Evolutionary conservation across 2,113 vertebrate genomes (phyloP), one percentile per base, ranked within the genome.

Genomic region (Cyanocitta stelleri): DNA sequence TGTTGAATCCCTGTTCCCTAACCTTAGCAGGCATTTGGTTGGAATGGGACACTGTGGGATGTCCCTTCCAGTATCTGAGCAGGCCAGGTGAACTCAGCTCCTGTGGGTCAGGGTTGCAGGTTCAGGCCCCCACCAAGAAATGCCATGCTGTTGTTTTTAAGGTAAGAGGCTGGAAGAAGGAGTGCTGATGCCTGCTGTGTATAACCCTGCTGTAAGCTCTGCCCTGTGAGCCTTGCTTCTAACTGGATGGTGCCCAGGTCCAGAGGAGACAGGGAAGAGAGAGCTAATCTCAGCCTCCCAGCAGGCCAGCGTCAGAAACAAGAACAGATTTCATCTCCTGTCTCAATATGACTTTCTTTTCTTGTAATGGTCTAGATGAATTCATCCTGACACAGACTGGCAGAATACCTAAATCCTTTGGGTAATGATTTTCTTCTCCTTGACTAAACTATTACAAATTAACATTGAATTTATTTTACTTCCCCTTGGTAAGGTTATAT

Each of bases 341-440:
- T 26, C 48, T 74, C 86, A 73, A 4, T 52, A 30, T 58, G 46
- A 68, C 64, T 51, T 15, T 59, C 58, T 86, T 87, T 49, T 58
- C 49, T 61, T 39, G 21, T 20, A 63, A 77, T 72, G 49, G 58
- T 64, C 61, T 55, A 41, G 79, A 94, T 48, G 4, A 82, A 82
- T 68, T 83, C 26, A 88, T 76, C 74, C 3, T 12, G 59, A 48
- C 37, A 69, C 26, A 76, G 29, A 89, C 26, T 46, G 43, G 12
- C 30, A 94, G 85, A 95, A 91, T 15, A 82, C 5, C n/a, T 33
- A 85, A 81, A 68, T 39, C 26, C 32, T 77, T 15, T 63, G 37
- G 63, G 52, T 54, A 80, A 82, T 39, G 27, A 79, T 94, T 82
- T 93, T 91, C 39, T 91, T 80, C 33, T 85, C 59, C 51, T 72